A percentile compares a stretch with the other conserved stretches of the same genome.
Evolutionary conservation across 1,140 invertebrate genomes (phyloP).

Genomic region (Drosophila bocqueti): DNA sequence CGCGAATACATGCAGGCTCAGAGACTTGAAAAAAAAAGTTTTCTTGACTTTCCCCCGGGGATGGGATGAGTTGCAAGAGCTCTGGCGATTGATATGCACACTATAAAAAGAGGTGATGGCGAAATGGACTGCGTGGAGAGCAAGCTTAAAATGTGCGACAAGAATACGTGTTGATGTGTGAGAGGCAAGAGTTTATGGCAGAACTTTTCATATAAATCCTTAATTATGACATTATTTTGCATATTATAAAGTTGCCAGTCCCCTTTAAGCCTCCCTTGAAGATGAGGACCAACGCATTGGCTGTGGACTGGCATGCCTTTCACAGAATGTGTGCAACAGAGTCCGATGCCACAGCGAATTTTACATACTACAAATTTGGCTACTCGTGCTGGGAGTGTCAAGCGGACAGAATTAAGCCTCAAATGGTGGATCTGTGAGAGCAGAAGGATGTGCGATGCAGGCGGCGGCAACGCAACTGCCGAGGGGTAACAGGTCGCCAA

Average conservation of each 20-base stretch:
- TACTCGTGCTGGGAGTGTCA: constrained; percentile 58
- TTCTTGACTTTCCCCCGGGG: constrained; percentile 14
- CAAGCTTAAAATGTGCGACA: constrained; percentile 66
- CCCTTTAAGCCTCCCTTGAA: neutral
- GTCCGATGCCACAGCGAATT: constrained; percentile 68
- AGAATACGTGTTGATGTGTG: constrained; percentile 31
- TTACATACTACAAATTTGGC: constrained; percentile 72
- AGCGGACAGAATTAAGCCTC: constrained; percentile 73
- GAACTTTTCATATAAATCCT: constrained; percentile 79
- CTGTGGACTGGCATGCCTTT: neutral
- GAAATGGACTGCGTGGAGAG: constrained; percentile 21
- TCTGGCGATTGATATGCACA: constrained; percentile 66
- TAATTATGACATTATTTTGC: constrained; percentile 82
- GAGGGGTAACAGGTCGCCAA: constrained; percentile 49
- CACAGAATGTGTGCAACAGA: constrained; percentile 34
- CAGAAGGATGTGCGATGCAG: constrained; percentile 8
- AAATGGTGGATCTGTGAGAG: constrained; percentile 47
- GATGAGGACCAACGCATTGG: constrained; percentile 19
- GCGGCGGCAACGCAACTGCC: neutral
- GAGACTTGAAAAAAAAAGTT: constrained; percentile 12
- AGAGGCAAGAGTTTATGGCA: constrained; percentile 52
- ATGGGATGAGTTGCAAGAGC: constrained; percentile 3
- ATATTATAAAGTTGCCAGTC: constrained; percentile 58
- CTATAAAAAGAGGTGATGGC: constrained; percentile 42
- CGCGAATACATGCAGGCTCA: constrained; percentile 69